Evolutionary conservation across 2,888 invertebrate species (phyloP).

Genomic region (Spodoptera picta): DNA sequence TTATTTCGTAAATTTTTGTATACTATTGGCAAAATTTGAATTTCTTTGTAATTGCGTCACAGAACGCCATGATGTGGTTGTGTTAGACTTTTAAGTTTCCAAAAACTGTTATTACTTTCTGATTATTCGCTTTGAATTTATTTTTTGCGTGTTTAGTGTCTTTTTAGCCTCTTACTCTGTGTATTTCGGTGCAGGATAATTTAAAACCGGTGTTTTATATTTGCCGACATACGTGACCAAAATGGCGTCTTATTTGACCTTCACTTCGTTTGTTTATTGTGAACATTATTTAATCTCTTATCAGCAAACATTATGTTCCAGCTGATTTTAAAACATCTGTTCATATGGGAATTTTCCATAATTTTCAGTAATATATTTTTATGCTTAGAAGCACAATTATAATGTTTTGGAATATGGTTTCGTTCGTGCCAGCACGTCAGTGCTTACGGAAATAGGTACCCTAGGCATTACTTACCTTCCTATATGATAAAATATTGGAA

Average conservation of each 20-base stretch:
- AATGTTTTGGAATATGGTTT: not conserved
- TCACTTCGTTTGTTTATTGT: constrained; percentile 52
- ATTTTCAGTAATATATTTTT: not conserved
- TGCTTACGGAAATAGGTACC: no score
- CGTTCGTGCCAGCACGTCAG: no score
- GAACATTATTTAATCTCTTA: constrained; percentile 45
- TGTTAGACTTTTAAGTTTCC: constrained; percentile 17
- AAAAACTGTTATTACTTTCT: not conserved
- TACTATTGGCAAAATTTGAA: constrained; percentile 24
- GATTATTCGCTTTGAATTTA: constrained; percentile 3
- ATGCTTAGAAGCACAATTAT: not conserved
- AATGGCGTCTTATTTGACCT: constrained; percentile 57
- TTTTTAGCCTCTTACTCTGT: constrained; percentile 2
- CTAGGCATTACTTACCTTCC: not conserved
- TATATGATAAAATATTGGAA: not conserved
- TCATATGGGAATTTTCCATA: constrained; percentile 17
- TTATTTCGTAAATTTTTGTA: constrained; percentile 31
- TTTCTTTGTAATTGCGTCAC: constrained; percentile 50
- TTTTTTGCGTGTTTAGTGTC: constrained; percentile 4
- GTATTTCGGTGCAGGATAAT: constrained; percentile 25
- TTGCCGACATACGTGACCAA: constrained; percentile 43
- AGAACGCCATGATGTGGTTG: constrained; percentile 58
- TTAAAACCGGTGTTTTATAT: constrained; percentile 44
- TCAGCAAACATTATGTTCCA: constrained; percentile 16
- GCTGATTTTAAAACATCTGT: constrained; percentile 31